phyloP scores from a whole-genome alignment of 2,797 vertebrate genomes.

The Macropodus opercularis region DNA sequence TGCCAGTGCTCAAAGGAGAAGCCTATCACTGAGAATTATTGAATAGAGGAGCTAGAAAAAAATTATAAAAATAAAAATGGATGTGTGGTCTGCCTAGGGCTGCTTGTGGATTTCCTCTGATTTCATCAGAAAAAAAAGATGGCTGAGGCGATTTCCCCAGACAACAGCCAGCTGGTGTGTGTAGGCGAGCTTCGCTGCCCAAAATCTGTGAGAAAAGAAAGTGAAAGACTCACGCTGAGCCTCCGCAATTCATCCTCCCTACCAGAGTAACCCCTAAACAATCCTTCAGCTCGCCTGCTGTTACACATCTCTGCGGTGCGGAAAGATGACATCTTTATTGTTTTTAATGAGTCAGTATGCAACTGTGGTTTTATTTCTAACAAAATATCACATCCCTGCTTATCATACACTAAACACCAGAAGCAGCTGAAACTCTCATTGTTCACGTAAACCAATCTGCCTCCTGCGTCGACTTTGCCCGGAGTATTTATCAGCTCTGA shows the following conservation, averaged over 20 bases:
- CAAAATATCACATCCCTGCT: constrained; percentile 27
- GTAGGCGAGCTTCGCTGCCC: constrained; percentile 64
- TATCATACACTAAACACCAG: constrained; percentile 8
- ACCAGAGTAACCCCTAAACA: constrained; percentile 50
- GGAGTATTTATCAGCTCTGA: constrained; percentile 21
- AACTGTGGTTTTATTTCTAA: constrained; percentile 6
- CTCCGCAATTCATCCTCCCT: constrained; percentile 60
- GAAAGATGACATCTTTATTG: constrained; percentile 42
- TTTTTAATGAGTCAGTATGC: constrained; percentile 17
- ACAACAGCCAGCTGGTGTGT: constrained; percentile 72
- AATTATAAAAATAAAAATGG: not conserved
- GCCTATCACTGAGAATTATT: constrained; percentile 73
- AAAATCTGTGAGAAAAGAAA: constrained; percentile 62
- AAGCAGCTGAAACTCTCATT: constrained; percentile 14
- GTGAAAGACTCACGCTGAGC: constrained; percentile 59
- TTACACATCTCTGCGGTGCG: constrained; percentile 25
- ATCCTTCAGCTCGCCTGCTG: constrained; percentile 52
- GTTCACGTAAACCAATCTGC: constrained; percentile 7
- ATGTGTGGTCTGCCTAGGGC: constrained; percentile 70
- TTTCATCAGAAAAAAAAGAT: constrained; percentile 78
- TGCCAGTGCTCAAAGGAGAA: constrained; percentile 66
- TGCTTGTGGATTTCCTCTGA: constrained; percentile 75
- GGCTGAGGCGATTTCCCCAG: constrained; percentile 70
- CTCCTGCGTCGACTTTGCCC: not conserved
- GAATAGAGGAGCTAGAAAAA: constrained; percentile 51